Evolutionary conservation across 2,113 vertebrate species (phyloP), one percentile per base, ranked within the genome.

Genomic region (Scomber colias): DNA sequence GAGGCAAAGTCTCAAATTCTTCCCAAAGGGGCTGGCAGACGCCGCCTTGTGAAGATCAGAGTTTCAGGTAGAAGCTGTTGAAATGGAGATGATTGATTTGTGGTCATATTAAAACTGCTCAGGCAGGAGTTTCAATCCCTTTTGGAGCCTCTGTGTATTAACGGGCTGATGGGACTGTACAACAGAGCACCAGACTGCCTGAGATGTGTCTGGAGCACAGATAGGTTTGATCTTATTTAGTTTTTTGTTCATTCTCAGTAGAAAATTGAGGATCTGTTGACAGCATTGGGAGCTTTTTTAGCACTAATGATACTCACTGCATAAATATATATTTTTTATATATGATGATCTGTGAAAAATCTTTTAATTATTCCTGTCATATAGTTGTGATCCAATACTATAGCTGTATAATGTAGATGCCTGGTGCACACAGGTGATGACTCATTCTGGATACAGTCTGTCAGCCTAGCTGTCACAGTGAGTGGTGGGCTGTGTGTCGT

Each of bases 1-100:
- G 21, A 15, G 21, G 15, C 19, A 40, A 27, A 24, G 50, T n/a
- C 57, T 70, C 56, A 13, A 5, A 12, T 56, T 69, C 11, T 30
- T 50, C 44, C 45, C 65, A 19, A 0, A 59, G 50, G 57, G 49
- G 17, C n/a, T 15, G n/a, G 53, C 11, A 7, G 61, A 24, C 54
- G 54, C 53, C 4, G 60, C 35, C 27, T 40, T 48, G n/a, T 11
- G 68, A 31, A 11, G 48, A 48, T 61, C 62, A 35, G 65, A 53
- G 46, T 60, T 44, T 71, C 24, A 71, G 8, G 21, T 19, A 19
- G n/a, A 27, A 24, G 55, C 70, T 35, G 51, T 4, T 54, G 48
- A 79, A 79, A 75, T 48, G 3, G 44, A 61, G 61, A 51, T 21
- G 11, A 76, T 80, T 76, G 82, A 76, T 76, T 84, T 66, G 66